Evolutionary conservation across 2,888 invertebrate species (phyloP), one percentile per base, ranked within the genome.

Genomic region (Thelaira solivaga): DNA sequence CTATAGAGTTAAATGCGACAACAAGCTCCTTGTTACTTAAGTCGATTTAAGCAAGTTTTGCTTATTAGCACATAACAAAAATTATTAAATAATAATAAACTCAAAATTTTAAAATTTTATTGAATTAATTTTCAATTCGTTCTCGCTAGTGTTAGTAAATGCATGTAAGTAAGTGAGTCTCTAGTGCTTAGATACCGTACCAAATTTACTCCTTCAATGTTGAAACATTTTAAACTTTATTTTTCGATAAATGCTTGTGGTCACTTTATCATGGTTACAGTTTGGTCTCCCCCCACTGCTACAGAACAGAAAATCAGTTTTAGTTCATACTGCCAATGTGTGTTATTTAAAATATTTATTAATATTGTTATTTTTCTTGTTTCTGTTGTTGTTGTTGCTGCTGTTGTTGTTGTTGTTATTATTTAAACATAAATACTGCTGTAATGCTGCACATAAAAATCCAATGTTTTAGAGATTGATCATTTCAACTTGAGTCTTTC

Each of bases 381-480:
- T 43, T 24, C 53, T n/a, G n/a, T n/a, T n/a, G n/a, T n/a, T n/a
- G n/a, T n/a, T n/a, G n/a, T n/a, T n/a, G n/a, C n/a, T n/a, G n/a
- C n/a, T 81, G 80, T 59, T 72, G 20, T 20, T 69, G 41, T 74
- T 57, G 65, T 36, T 76, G 22, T 74, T 76, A 34, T 5, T n/a
- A 59, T 61, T 61, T 69, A 51, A 51, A 55, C 64, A 61, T 76
- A 64, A 67, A 64, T 55, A 72, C 51, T 68, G 74, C 67, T 79
- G 80, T 79, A 79, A 75, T 77, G 57, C 65, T 73, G 71, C 75
- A 71, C 57, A 80, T 73, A 74, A 59, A 64, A 45, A 43, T 76
- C 62, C 78, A 80, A 80, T 62, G 76, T 69, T 67, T 55, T 36
- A 20, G 78, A 81, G 73, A 81, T 81, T 74, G 80, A 81, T 81